phyloP scores from a whole-genome alignment of 2,113 vertebrate genomes.

The Sinocyclocheilus grahami region DNA sequence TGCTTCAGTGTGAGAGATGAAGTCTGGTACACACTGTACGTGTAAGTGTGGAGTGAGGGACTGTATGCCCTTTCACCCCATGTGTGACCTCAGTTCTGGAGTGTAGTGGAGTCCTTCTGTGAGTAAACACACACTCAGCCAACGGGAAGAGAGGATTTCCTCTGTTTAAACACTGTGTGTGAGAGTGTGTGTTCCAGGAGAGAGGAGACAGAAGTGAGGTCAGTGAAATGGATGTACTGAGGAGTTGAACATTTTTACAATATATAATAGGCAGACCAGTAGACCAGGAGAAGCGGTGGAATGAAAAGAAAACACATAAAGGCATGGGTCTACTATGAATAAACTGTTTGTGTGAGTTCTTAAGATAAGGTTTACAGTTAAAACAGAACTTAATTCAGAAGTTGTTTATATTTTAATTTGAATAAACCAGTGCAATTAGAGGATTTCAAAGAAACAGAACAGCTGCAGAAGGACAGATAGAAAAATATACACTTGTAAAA shows the following conservation, averaged over 20 bases:
- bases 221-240: constrained; percentile 4
- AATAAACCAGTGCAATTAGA: constrained; percentile 18
- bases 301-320: neutral
- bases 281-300: neutral
- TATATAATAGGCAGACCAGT: neutral
- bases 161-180: constrained; percentile 69
- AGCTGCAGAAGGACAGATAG: constrained; percentile 44
- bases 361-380: constrained; percentile 19
- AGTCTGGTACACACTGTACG: constrained; percentile 26
- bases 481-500: neutral
- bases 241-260: neutral
- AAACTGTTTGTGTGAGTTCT: neutral
- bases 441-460: constrained; percentile 30
- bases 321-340: neutral
- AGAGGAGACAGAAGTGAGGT: constrained; percentile 31
- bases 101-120: constrained; percentile 56
- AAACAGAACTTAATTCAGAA: neutral
- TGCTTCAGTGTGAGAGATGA: neutral
- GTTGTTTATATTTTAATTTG: neutral
- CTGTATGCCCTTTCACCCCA: constrained; percentile 32
- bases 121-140: constrained; percentile 72
- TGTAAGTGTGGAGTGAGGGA: constrained; percentile 28
- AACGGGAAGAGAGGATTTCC: constrained; percentile 76
- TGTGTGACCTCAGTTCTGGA: constrained; percentile 48
- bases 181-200: constrained; percentile 23